Evolutionary conservation across 2,797 vertebrate species (phyloP).

Genomic region (Pseudochirops corinnae): DNA sequence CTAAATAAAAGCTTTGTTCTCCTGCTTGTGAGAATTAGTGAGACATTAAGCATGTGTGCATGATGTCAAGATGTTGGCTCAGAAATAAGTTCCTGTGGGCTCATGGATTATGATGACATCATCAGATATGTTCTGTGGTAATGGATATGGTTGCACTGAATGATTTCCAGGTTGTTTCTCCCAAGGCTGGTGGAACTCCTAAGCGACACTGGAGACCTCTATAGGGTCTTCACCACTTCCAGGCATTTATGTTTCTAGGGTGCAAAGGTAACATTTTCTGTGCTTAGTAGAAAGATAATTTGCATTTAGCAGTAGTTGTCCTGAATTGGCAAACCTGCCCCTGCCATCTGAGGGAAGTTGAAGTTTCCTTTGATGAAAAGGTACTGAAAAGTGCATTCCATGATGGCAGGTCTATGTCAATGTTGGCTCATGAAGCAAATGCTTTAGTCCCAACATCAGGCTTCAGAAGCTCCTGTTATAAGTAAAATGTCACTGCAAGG

Average conservation of each 20-base stretch:
- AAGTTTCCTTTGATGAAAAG: slow-evolving; percentile 46
- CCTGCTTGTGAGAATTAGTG: slow-evolving; percentile 75
- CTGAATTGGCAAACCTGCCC: not conserved
- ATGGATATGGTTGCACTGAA: slow-evolving; percentile 66
- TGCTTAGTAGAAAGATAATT: not conserved
- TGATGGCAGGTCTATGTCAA: slow-evolving; percentile 22
- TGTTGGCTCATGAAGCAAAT: not conserved
- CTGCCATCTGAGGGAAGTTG: not conserved
- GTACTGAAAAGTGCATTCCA: not conserved
- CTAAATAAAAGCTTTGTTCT: slow-evolving; percentile 85
- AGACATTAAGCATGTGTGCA: slow-evolving; percentile 81
- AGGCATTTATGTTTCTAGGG: slow-evolving; percentile 4
- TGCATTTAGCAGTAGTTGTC: not conserved
- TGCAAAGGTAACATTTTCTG: slow-evolving; percentile 25
- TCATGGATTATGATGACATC: slow-evolving; percentile 82
- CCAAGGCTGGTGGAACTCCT: slow-evolving; percentile 41
- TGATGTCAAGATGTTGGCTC: slow-evolving; percentile 84
- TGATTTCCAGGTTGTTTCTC: slow-evolving; percentile 54
- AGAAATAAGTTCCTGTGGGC: slow-evolving; percentile 78
- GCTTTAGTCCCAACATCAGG: not conserved
- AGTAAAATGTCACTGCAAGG: too few relatives aligned
- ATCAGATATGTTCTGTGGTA: slow-evolving; percentile 83
- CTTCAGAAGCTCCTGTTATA: not conserved
- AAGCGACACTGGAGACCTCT: not conserved
- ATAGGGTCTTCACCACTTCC: not conserved